Evolutionary conservation across 2,113 vertebrate genomes (phyloP).

Genomic region (Hyaena hyaena): DNA sequence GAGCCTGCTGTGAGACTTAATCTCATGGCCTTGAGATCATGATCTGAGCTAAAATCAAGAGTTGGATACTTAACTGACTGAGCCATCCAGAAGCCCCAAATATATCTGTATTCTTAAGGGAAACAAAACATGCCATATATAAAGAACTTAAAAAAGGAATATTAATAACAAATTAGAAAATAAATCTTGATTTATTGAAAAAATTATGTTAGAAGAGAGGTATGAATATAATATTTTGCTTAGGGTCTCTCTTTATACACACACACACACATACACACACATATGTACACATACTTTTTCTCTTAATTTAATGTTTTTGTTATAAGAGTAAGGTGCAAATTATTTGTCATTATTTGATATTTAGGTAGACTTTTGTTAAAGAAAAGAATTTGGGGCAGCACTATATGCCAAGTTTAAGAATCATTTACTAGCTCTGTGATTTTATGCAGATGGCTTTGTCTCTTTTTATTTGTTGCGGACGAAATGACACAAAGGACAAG

Average conservation of each 20-base stretch:
- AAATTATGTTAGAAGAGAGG: neutral
- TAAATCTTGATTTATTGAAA: neutral
- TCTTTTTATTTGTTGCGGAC: too few relatives aligned
- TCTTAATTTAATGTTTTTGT: neutral
- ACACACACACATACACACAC: too few relatives aligned
- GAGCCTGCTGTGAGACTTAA: too few relatives aligned
- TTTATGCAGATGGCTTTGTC: neutral
- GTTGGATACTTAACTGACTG: too few relatives aligned
- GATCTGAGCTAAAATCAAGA: too few relatives aligned
- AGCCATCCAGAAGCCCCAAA: neutral
- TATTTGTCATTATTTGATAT: neutral
- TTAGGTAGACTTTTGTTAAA: neutral
- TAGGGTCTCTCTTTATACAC: neutral
- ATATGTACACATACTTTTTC: too few relatives aligned
- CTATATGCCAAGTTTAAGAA: neutral
- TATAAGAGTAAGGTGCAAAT: neutral
- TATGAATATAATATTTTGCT: neutral
- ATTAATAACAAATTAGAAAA: neutral
- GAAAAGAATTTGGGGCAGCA: neutral
- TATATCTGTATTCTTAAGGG: neutral
- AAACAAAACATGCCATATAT: neutral
- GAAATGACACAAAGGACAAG: too few relatives aligned
- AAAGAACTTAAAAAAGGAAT: neutral
- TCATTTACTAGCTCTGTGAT: neutral
- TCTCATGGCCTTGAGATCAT: too few relatives aligned